Evolutionary conservation across 2,888 invertebrate species (phyloP), one percentile per base, ranked within the genome.

Genomic region (Melanchra persicariae): DNA sequence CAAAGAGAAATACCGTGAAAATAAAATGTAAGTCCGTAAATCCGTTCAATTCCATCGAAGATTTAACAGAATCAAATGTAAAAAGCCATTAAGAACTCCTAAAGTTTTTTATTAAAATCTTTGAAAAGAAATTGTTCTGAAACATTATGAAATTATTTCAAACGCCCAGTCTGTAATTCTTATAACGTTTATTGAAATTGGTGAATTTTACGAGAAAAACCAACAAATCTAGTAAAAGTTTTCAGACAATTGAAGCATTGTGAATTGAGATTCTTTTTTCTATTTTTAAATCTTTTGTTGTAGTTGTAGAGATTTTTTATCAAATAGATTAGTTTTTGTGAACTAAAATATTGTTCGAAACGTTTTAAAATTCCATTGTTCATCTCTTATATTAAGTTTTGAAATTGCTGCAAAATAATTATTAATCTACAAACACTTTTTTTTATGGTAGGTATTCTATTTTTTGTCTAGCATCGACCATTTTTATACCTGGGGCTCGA

Each of bases 61-160:
- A 70, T 67, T 73, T 72, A 81, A 83, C 70, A 81, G 77, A 84
- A 84, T 84, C 83, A 83, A 84, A 84, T 64, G 83, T 75, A 70
- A 82, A 82, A 84, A 79, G 83, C 85, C 83, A 84, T 84, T 81
- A 84, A 62, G 73, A 81, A 70, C 69, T 82, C 51, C 51, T 54
- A 43, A 60, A 77, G 37, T 82, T 86, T 85, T 83, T 77, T 82
- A 86, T 81, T 86, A 84, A 86, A 86, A 80, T 73, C 70, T 72
- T 77, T 81, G 55, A 67, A 77, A 67, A 61, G 70, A 82, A 84
- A 82, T 81, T 81, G 75, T 79, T 84, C 55, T 19, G 55, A 61
- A 79, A 76, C 72, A 79, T 85, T 79, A 81, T 71, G 67, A 69
- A 82, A 79, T 85, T 73, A 86, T 81, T 76, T 77, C 65, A 76